phyloP scores from a whole-genome alignment of 2,888 invertebrate genomes.

The Drosophila quinaria region DNA sequence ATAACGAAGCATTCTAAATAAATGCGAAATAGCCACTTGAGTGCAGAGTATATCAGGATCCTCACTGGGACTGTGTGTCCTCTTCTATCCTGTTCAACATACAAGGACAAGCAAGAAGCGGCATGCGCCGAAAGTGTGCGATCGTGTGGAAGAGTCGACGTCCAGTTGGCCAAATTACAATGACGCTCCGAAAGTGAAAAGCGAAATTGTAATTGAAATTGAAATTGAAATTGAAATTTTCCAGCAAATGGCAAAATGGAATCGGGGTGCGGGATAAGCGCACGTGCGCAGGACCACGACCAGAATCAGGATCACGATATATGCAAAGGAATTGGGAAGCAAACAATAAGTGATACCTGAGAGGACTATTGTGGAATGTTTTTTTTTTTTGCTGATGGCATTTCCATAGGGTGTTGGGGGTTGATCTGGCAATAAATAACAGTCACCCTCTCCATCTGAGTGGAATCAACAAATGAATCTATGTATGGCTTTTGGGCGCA shows the following conservation, averaged over 20 bases:
- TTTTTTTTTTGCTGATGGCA: not conserved
- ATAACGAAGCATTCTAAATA: not conserved
- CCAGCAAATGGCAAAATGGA: constrained; percentile 11
- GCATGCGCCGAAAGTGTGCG: constrained; percentile 72
- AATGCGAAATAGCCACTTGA: not conserved
- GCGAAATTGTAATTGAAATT: constrained; percentile 38
- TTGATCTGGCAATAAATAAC: constrained; percentile 30
- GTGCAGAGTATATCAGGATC: not conserved
- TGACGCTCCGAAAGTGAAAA: constrained; percentile 35
- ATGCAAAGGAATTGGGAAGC: constrained; percentile 50
- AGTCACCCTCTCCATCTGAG: constrained; percentile 39
- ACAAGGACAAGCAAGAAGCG: constrained; percentile 5
- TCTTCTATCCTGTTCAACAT: not conserved
- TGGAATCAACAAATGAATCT: constrained; percentile 61
- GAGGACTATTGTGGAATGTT: constrained; percentile 2
- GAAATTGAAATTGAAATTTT: constrained; percentile 48
- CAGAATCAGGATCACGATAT: constrained; percentile 19
- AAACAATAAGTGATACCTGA: constrained; percentile 31
- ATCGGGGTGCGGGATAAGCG: constrained; percentile 39
- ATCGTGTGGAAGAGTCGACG: constrained; percentile 49
- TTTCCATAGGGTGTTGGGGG: constrained; percentile 35
- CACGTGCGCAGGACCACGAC: constrained; percentile 55
- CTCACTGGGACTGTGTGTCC: not conserved
- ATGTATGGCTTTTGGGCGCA: constrained; percentile 55
- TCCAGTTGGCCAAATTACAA: constrained; percentile 41